Base-by-base conservation (phyloP, 2,888 invertebrate genomes). In the Drosophila fulvimacula region DNA sequence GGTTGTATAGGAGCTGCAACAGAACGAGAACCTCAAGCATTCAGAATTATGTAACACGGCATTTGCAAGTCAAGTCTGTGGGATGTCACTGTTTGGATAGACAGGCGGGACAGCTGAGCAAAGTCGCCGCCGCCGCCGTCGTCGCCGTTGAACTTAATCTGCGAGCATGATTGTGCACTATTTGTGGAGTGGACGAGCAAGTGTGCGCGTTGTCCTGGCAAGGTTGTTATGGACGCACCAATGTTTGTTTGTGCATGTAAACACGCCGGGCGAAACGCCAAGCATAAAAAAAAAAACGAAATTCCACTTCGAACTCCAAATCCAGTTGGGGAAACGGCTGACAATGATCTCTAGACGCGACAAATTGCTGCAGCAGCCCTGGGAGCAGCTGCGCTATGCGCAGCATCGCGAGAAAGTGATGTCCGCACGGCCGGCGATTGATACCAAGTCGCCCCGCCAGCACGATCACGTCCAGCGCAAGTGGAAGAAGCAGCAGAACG, bases 261-360 rank as follows among this genome's bases (percentile, higher is more conserved):
- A 84, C 88, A 87, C 67, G 49, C 53, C 57, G 24, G 44, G 44
- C 44, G 42, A 42, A 21, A 21, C 9, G 11, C 34, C 13, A 13
- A n/a, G 5, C 9, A n/a, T 17, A 24, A 30, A 9, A 44, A 51
- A 21, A 42, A 11, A 39, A 66, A 41, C 38, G 32, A 15, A 32
- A 21, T 9, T 41, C 34, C 52, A 61, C 27, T 11, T n/a, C 32
- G 21, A 42, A 36, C 60, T 34, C n/a, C 36, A 65, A 32, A 73
- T 64, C 48, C 52, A 34, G 30, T 58, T 64, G 41, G 48, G 30
- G 39, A 21, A 36, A 41, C 56, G 41, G 11, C 59, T 56, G 73
- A 66, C 68, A 62, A 95, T 96, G 96, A 93, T 96, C 88, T 95
- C 96, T 9, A 93, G 95, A 68, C 93, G 95, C 81, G 96, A 96